phyloP scores from a whole-genome alignment of 2,113 vertebrate species.

The Sylvicapra grimmia region DNA sequence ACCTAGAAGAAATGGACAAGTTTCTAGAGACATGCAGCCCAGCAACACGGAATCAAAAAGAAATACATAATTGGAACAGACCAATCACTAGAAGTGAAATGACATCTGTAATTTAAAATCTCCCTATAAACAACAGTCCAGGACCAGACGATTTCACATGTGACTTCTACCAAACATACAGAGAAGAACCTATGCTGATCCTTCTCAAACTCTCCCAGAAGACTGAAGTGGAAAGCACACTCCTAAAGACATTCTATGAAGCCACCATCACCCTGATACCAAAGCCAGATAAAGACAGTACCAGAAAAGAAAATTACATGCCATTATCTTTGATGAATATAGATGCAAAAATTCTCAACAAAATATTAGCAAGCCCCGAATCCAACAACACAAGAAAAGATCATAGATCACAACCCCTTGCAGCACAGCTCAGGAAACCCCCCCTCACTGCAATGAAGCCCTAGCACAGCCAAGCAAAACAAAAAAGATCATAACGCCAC shows the following conservation, averaged over 20 bases:
- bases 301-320: not conserved
- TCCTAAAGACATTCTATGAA: not conserved
- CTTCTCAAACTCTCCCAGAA: not conserved
- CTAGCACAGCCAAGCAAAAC: not conserved
- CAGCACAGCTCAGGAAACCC: not conserved
- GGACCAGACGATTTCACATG: not conserved
- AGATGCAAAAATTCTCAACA: not conserved
- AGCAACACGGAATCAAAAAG: not conserved
- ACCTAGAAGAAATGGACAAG: not conserved
- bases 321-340: not conserved
- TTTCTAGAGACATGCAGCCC: not conserved
- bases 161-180: not conserved
- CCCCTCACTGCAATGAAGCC: not conserved
- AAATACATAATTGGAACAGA: not conserved
- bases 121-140: not conserved
- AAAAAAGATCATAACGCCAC: not conserved
- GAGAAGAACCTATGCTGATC: not conserved
- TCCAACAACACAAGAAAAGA: not conserved
- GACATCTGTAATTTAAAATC: not conserved
- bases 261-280: not conserved
- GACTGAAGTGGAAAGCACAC: not conserved
- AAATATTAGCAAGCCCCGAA: not conserved
- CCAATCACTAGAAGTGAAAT: not conserved
- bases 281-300: not conserved
- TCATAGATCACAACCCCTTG: not conserved